Conservation (phyloP, 64 coral and sea anemone species). For the Astreopora myriophthalma region DNA sequence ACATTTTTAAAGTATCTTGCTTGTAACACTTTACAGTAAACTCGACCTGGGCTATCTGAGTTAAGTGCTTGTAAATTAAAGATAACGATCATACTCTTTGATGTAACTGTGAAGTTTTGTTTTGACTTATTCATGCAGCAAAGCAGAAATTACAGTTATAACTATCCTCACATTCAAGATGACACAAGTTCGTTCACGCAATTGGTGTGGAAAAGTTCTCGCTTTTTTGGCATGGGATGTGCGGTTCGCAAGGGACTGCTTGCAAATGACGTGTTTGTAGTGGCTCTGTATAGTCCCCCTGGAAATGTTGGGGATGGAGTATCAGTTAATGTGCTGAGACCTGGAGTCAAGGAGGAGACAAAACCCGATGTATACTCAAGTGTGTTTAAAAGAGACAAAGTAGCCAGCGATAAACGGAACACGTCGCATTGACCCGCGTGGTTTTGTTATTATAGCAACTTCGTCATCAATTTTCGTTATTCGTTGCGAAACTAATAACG, state of each 20-base stretch:
- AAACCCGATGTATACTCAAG: conserved; percentile 80
- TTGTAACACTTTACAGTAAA: too few species aligned
- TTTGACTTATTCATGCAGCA: not conserved
- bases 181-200: conserved; percentile 84
- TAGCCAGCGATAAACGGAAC: not conserved
- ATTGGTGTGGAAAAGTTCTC: conserved; percentile 72
- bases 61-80: too few species aligned
- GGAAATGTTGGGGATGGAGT: conserved; percentile 73
- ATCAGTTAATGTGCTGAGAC: conserved; percentile 75
- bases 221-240: conserved; percentile 74
- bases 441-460: not conserved
- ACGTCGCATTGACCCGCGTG: not conserved
- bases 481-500: too few species aligned
- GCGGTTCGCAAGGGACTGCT: conserved; percentile 71
- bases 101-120: not conserved
- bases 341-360: conserved; percentile 27
- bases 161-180: conserved; percentile 77
- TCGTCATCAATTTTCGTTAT: too few species aligned
- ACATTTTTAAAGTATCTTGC: too few species aligned
- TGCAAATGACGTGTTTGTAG: conserved; percentile 87
- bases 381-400: conserved; percentile 47
- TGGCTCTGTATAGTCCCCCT: conserved; percentile 80
- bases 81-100: too few species aligned
- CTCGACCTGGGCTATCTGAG: too few species aligned
- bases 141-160: conserved; percentile 77